Base-by-base conservation (phyloP, 2,113 vertebrate species). In the Enhydra lutris region DNA sequence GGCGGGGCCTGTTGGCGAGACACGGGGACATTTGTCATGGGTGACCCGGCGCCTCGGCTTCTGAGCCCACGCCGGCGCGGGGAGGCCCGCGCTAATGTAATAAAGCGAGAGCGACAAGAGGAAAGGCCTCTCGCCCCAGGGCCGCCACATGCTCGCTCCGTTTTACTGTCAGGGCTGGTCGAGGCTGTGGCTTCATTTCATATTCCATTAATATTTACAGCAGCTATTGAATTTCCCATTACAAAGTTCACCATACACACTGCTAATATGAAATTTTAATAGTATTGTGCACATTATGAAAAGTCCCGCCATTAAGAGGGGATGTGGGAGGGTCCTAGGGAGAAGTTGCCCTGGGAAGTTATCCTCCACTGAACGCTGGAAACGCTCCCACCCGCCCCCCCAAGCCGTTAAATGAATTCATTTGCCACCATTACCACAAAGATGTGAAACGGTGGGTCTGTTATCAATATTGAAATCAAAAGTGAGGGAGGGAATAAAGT, bases 171-270 rank as follows among this genome's bases (percentile, higher is more conserved):
- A 98, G 98, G 96, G 98, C 97, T 97, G 98, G 98, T 34, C 71
- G 98, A 97, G 98, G 97, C 98, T 97, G 98, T 21, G 98, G 98
- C 98, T 99, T 98, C 98, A 98, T 99, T 99, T 98, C 99, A 98
- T 98, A 98, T 99, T 98, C 99, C 98, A 99, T 99, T 99, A 99
- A 99, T 99, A 99, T 99, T 99, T 99, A 99, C 99, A 99, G 98
- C 98, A 86, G 98, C 98, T 98, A 99, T 98, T 99, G 98, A 98
- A 98, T 99, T 98, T 98, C 98, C 98, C 98, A 97, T 98, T 98
- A 98, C 98, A 98, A 98, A 98, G 98, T 98, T 99, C 98, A 98
- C 97, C 97, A 80, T 98, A 47, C 97, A 97, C 98, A 31, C 98
- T 39, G 98, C 98, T 98, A 98, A 98, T 98, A 98, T 98, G 98